Evolutionary conservation across 2,113 vertebrate genomes (phyloP).

Genomic region (Nymphicus hollandicus): DNA sequence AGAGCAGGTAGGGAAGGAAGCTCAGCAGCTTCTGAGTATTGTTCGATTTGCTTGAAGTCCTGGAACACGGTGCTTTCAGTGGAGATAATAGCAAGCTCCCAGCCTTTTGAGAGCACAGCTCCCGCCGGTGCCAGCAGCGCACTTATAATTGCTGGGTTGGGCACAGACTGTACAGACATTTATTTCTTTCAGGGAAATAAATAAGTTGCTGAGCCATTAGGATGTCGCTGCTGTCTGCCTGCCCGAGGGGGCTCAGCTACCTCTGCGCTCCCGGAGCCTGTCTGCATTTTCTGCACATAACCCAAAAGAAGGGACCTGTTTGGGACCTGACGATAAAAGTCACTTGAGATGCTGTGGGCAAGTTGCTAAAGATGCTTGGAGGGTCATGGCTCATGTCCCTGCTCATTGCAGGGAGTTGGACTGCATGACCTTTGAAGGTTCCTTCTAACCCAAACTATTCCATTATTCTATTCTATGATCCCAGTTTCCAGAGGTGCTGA

Average conservation of each 20-base stretch:
- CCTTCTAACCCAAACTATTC: not conserved
- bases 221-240: not conserved
- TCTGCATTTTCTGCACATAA: not conserved
- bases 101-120: not conserved
- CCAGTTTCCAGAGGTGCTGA: not conserved
- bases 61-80: not conserved
- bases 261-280: not conserved
- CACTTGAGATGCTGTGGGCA: not conserved
- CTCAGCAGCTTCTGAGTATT: not conserved
- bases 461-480: not conserved
- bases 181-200: constrained; percentile 12
- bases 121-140: constrained; percentile 9
- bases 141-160: not conserved
- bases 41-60: constrained; percentile 9
- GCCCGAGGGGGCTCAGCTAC: not conserved
- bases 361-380: not conserved
- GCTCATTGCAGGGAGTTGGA: not conserved
- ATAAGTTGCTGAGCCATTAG: not conserved
- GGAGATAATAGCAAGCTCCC: not conserved
- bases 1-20: not conserved
- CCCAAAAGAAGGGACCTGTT: not conserved
- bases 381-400: not conserved
- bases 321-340: not conserved
- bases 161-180: constrained; percentile 8
- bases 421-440: not conserved